A percentile compares a stretch with the other conserved stretches of the same genome.
phyloP scores from a whole-genome alignment of 37 sponge, comb jelly and placozoan genomes.

The Spongia lamella region DNA sequence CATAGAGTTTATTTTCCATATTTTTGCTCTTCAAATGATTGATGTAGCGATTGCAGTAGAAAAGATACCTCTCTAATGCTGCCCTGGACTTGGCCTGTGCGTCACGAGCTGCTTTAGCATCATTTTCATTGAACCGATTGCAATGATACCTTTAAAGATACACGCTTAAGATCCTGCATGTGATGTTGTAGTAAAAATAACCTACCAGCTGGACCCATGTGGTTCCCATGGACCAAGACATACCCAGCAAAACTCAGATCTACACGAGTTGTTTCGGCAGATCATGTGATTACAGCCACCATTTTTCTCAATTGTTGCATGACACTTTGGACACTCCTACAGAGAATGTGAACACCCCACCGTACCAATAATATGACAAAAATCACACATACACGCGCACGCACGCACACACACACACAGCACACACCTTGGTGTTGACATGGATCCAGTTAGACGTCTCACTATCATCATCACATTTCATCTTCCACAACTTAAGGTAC shows the following conservation, averaged over 20 bases:
- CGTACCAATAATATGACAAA: too few relatives aligned
- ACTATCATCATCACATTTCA: slow-evolving; percentile 94
- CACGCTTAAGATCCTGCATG: not conserved
- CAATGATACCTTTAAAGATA: slow-evolving; percentile 76
- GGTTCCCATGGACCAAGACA: slow-evolving; percentile 92
- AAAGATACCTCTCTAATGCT: slow-evolving; percentile 80
- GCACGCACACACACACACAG: too few relatives aligned
- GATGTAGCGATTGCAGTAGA: slow-evolving; percentile 89
- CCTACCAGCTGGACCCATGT: slow-evolving; percentile 88
- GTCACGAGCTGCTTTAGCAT: slow-evolving; percentile 72
- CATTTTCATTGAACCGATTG: slow-evolving; percentile 80
- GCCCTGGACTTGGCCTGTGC: slow-evolving; percentile 72
- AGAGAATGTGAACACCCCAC: too few relatives aligned
- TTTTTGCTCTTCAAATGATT: slow-evolving; percentile 77
- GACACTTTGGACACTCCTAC: slow-evolving; percentile 90
- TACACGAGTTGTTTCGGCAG: slow-evolving; percentile 66
- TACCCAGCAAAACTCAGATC: slow-evolving; percentile 91
- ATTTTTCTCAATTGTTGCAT: slow-evolving; percentile 90
- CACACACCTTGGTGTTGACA: slow-evolving; percentile 90
- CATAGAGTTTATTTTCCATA: slow-evolving; percentile 82
- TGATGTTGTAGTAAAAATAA: not conserved
- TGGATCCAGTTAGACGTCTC: slow-evolving; percentile 94
- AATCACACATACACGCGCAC: too few relatives aligned
- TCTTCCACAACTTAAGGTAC: slow-evolving; percentile 73
- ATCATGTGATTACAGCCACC: slow-evolving; percentile 96